Evolutionary conservation across 2,888 invertebrate genomes (phyloP).

Genomic region (Ceramica pisi): DNA sequence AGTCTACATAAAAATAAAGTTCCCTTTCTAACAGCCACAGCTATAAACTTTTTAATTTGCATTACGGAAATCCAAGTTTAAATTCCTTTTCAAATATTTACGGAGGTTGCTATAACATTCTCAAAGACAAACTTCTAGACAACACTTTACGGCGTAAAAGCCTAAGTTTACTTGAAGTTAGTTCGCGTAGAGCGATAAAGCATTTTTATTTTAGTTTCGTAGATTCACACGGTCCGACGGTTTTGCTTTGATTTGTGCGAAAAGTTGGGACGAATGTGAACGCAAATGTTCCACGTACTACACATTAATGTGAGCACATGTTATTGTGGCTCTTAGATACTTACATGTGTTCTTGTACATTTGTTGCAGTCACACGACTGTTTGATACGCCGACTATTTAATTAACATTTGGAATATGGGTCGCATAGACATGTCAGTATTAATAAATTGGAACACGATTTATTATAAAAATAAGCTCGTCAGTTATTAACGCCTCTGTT

Average conservation of each 20-base stretch:
- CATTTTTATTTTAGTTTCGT: conserved; percentile 76
- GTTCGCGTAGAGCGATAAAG: conserved; percentile 68
- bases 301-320: conserved; percentile 62
- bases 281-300: conserved; percentile 60
- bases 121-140: conserved; percentile 63
- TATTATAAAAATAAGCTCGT: conserved; percentile 1
- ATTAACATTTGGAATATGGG: conserved; percentile 58
- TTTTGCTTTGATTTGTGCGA: conserved; percentile 76
- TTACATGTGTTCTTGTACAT: conserved; percentile 65
- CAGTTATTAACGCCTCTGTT: conserved; percentile 49
- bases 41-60: conserved; percentile 56
- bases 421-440: conserved; percentile 34
- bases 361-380: conserved; percentile 53
- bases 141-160: conserved; percentile 62
- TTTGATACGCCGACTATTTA: conserved; percentile 66
- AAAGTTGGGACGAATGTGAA: conserved; percentile 71
- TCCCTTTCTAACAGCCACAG: conserved; percentile 13
- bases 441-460: conserved; percentile 45
- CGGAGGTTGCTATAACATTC: conserved; percentile 53
- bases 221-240: conserved; percentile 59
- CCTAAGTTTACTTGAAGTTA: conserved; percentile 59
- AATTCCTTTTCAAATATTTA: conserved; percentile 60
- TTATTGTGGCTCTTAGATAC: conserved; percentile 61
- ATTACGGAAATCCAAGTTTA: conserved; percentile 56
- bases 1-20: conserved; percentile 29